Evolutionary conservation across 1,140 invertebrate genomes (phyloP), one percentile per base, ranked within the genome.

Genomic region (Drosophila aff.): DNA sequence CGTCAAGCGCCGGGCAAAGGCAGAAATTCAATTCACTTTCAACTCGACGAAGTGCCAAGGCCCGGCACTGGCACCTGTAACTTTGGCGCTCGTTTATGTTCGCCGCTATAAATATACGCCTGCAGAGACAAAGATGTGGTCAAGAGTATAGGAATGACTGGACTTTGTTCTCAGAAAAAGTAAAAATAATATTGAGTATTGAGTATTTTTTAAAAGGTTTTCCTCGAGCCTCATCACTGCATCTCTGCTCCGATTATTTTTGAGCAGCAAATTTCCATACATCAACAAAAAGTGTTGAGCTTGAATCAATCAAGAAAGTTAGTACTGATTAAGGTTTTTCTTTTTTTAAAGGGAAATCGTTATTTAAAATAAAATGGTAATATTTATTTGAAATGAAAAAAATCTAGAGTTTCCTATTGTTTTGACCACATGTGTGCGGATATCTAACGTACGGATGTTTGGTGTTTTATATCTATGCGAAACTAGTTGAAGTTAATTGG

Each of bases 21-120:
- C 69, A 72, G 80, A 84, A 84, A 81, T 69, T 84, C 77, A 84
- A 84, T 84, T 84, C 82, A 84, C 81, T 84, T 84, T 84, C 82
- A 84, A 78, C 81, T 83, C 71, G 72, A 76, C 65, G 66, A 81
- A 80, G 65, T 43, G 50, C 67, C 58, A 60, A 57, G 63, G 64
- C 65, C 61, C 68, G 18, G 21, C 58, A 40, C 33, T 23, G 33
- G 21, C 64, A 62, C 61, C 47, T 58, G 63, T 76, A 84, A 53
- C 73, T 84, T 59, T 63, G 69, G 68, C 66, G 62, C 81, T 83
- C 66, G 66, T 79, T 40, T 21, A 33, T 11, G 53, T 55, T 23
- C 23, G 33, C 21, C 9, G 33, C 21, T 55, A 55, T 23, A 55
- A 55, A 38, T 55, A 55, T 40, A 55, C 33, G 53, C 21, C 53